A percentile compares a stretch with the other conserved stretches of the same genome.
phyloP scores from a whole-genome alignment of 1,140 invertebrate genomes.

The Oreohelix idahoensis region DNA sequence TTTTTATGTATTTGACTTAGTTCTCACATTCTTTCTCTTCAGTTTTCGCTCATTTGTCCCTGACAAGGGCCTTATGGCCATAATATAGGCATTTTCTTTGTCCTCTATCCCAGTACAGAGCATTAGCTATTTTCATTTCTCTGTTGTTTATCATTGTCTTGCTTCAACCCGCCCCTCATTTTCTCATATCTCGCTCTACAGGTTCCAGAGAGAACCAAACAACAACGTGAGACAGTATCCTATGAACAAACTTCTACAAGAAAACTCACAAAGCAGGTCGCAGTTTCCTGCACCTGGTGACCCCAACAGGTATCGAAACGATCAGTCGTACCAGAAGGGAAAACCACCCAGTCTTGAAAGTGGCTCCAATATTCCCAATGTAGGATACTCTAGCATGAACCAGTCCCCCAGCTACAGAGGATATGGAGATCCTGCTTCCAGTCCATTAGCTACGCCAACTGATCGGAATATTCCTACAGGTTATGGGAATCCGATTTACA shows the following conservation, averaged over 20 bases:
- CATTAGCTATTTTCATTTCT: no score
- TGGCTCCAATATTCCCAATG: no score
- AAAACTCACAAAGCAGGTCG: not conserved
- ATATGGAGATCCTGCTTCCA: conserved; percentile 29
- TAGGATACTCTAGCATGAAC: not conserved
- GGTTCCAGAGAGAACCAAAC: conserved; percentile 43
- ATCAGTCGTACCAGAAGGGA: not conserved
- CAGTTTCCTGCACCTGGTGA: not conserved
- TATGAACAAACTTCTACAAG: not conserved
- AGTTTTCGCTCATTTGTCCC: no score
- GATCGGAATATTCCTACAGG: not conserved
- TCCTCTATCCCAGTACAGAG: no score
- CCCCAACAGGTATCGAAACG: not conserved
- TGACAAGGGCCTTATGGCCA: no score
- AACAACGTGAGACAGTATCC: conserved; percentile 36
- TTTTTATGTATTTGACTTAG: no score
- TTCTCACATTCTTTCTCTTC: no score
- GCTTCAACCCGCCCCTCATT: no score
- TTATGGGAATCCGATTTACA: conserved; percentile 18
- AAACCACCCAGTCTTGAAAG: not conserved
- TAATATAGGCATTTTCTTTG: no score
- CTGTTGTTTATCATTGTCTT: no score
- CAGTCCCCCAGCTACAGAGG: conserved; percentile 21
- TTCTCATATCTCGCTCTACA: no score
- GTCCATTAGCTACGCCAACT: conserved; percentile 4